A percentile compares a stretch with the other conserved stretches of the same genome.
Evolutionary conservation across 2,888 invertebrate genomes (phyloP).

Genomic region (Drosophila subquinaria): DNA sequence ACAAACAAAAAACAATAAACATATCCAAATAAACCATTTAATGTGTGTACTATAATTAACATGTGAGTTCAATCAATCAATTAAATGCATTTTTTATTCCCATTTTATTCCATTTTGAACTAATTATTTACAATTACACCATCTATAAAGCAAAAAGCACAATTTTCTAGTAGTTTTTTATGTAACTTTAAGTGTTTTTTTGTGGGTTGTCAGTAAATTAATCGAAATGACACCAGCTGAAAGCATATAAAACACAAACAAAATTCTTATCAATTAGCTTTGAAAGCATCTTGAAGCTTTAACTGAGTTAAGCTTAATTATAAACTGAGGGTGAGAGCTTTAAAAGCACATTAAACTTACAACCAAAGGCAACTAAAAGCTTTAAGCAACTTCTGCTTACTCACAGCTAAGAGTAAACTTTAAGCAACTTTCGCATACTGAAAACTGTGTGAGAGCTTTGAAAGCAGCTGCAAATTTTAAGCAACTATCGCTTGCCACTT

Average conservation of each 20-base stretch:
- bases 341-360: background rate
- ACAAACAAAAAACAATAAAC: conserved; percentile 23
- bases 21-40: conserved; percentile 27
- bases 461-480: background rate
- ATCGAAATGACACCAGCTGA: conserved; percentile 41
- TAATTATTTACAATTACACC: conserved; percentile 21
- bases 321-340: background rate
- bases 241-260: background rate
- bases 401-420: background rate
- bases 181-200: conserved; percentile 19
- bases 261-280: background rate
- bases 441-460: background rate
- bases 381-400: background rate
- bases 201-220: conserved; percentile 14
- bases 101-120: conserved; percentile 21
- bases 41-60: conserved; percentile 73
- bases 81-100: conserved; percentile 50
- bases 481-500: conserved; percentile 8
- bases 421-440: background rate
- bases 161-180: conserved; percentile 11
- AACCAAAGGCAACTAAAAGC: background rate
- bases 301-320: background rate
- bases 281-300: background rate
- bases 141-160: conserved; percentile 22
- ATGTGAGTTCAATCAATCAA: conserved; percentile 69